Conservation (phyloP, 2,888 invertebrate species). For the Pharmacophagus antenor region DNA sequence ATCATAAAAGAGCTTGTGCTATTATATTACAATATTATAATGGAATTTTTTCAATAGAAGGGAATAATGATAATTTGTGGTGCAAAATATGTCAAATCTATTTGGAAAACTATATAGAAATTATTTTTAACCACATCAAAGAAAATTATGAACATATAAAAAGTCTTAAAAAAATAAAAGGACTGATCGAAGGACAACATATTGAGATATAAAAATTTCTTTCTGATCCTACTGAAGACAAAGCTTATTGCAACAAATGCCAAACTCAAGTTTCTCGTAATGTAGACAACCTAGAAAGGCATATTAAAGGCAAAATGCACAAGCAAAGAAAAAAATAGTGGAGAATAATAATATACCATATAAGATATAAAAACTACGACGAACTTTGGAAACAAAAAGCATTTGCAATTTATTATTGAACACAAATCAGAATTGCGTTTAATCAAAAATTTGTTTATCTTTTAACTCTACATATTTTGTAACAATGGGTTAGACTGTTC, state of each 20-base stretch:
- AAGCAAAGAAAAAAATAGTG: constrained; percentile 35
- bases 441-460: no score
- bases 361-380: no score
- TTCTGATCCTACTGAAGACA: constrained; percentile 48
- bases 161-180: constrained; percentile 42
- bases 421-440: no score
- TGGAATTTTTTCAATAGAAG: constrained; percentile 54
- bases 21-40: constrained; percentile 54
- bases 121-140: constrained; percentile 52
- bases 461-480: no score
- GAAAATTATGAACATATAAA: constrained; percentile 42
- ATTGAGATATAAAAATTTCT: constrained; percentile 52
- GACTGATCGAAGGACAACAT: constrained; percentile 46
- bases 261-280: constrained; percentile 47
- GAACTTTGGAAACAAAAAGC: no score
- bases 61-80: constrained; percentile 48
- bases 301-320: constrained; percentile 43
- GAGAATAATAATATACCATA: no score
- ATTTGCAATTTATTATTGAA: no score
- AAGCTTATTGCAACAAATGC: constrained; percentile 49
- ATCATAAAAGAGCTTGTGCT: constrained; percentile 45
- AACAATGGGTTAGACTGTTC: no score
- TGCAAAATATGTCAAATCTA: constrained; percentile 56
- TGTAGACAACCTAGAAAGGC: constrained; percentile 48
- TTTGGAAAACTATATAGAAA: constrained; percentile 51